Percentiles rank a stretch among this genome's conserved stretches.
phyloP scores from a whole-genome alignment of 1,140 invertebrate species.

The Aethina tumida region DNA sequence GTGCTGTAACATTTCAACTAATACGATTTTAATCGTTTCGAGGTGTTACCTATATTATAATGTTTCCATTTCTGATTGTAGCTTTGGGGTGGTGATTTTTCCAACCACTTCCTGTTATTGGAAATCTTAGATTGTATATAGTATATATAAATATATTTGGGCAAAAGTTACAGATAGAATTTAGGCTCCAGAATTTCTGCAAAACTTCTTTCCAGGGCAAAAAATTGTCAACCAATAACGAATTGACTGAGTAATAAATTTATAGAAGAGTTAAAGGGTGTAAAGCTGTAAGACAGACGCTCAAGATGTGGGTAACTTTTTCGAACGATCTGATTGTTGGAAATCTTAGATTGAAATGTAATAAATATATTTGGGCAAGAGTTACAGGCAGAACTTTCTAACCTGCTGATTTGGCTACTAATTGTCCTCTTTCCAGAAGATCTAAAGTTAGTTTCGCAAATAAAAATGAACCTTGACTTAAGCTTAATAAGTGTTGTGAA shows the following conservation, averaged over 20 bases:
- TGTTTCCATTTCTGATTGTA: too few relatives aligned
- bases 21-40: too few relatives aligned
- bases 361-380: slow-evolving; percentile 80
- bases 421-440: slow-evolving; percentile 83
- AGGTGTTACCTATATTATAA: too few relatives aligned
- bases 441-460: slow-evolving; percentile 88
- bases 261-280: slow-evolving; percentile 82
- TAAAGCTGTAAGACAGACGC: slow-evolving; percentile 77
- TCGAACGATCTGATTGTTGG: slow-evolving; percentile 81
- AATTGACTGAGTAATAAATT: slow-evolving; percentile 88
- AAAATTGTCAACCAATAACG: slow-evolving; percentile 61
- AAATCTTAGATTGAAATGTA: slow-evolving; percentile 88
- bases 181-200: slow-evolving; percentile 74
- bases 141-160: slow-evolving; percentile 88
- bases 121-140: slow-evolving; percentile 89
- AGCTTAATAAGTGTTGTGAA: slow-evolving; percentile 66
- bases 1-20: too few relatives aligned
- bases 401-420: slow-evolving; percentile 84
- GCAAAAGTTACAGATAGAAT: slow-evolving; percentile 83
- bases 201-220: slow-evolving; percentile 81
- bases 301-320: slow-evolving; percentile 75
- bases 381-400: slow-evolving; percentile 88
- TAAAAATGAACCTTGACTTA: slow-evolving; percentile 83
- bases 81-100: too few relatives aligned
- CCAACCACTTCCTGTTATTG: slow-evolving; percentile 71